Percentiles rank a stretch among this genome's conserved stretches.
These are phyloP conservation scores for Cryptocephalus moraei DNA, from an alignment of 2,888 invertebrate species.

Conservation along the genomic window DNA sequence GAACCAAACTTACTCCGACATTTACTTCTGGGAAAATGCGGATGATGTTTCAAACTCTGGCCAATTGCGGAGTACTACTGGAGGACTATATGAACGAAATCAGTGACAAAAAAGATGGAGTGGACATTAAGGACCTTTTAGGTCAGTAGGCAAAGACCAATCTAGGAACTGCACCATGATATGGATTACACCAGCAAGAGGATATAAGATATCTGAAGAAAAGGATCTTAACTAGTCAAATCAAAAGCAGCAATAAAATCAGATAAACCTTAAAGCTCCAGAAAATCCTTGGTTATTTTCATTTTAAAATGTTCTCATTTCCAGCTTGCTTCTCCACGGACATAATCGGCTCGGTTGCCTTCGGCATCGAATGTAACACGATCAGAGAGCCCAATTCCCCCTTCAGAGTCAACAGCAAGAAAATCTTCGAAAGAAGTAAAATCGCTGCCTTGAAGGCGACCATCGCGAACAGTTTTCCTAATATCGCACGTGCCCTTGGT, in stretches of 20 bases:
- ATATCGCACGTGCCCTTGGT: neutral
- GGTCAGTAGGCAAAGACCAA: neutral
- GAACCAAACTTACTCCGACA: constrained; percentile 48
- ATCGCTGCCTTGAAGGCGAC: neutral
- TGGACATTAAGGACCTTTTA: no score
- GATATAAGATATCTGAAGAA: no score
- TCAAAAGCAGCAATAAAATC: no score
- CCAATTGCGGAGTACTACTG: constrained; percentile 21
- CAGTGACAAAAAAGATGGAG: no score
- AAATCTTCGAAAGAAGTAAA: neutral
- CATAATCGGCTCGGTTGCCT: constrained; percentile 38
- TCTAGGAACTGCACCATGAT: no score
- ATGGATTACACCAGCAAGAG: no score
- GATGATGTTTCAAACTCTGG: constrained; percentile 48
- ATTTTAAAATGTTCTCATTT: constrained; percentile 1
- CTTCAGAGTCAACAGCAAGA: constrained; percentile 26
- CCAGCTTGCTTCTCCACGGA: constrained; percentile 8
- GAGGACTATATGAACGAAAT: no score
- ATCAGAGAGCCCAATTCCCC: constrained; percentile 40
- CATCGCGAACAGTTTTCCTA: neutral
- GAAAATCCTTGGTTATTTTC: no score
- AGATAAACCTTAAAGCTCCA: no score
- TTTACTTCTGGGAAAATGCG: constrained; percentile 55
- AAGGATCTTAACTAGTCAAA: no score
- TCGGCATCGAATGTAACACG: constrained; percentile 47